A percentile compares a stretch with the other conserved stretches of the same genome.
These are phyloP conservation scores for Anoplophora glabripennis DNA, from an alignment of 1,140 invertebrate species.

Conservation along the genomic window DNA sequence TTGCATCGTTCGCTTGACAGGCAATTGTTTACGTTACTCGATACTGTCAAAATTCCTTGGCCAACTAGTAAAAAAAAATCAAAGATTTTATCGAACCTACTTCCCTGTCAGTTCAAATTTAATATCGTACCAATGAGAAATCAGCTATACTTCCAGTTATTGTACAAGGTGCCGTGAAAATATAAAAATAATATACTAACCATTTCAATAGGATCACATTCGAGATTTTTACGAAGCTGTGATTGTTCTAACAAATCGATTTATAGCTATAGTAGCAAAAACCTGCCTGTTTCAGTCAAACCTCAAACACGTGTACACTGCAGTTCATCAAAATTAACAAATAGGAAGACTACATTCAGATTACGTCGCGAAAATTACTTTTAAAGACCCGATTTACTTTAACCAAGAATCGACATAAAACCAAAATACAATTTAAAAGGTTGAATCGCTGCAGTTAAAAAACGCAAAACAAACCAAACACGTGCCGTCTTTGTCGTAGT, in stretches of 20 bases:
- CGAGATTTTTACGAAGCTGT: constrained; percentile 15
- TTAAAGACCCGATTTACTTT: neutral
- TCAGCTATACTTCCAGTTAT: neutral
- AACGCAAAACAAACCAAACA: neutral
- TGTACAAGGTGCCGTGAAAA: neutral
- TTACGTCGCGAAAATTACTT: neutral
- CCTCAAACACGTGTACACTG: constrained; percentile 4
- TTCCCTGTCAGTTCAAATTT: neutral
- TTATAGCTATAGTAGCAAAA: constrained; percentile 20
- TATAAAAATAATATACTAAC: constrained; percentile 19
- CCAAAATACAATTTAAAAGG: neutral
- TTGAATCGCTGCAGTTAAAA: neutral
- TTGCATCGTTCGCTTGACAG: too few relatives aligned
- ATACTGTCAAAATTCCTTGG: neutral
- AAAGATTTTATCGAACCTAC: neutral
- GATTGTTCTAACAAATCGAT: constrained; percentile 1
- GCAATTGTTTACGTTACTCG: neutral
- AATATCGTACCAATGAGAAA: neutral
- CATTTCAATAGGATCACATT: constrained; percentile 20
- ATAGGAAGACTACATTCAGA: constrained; percentile 4
- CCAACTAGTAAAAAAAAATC: neutral
- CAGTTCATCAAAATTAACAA: constrained; percentile 7
- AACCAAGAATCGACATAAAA: neutral
- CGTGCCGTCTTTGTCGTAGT: neutral
- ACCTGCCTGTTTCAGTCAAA: constrained; percentile 15